phyloP scores from a whole-genome alignment of 2,113 vertebrate genomes.

The Prionailurus bengalensis region DNA sequence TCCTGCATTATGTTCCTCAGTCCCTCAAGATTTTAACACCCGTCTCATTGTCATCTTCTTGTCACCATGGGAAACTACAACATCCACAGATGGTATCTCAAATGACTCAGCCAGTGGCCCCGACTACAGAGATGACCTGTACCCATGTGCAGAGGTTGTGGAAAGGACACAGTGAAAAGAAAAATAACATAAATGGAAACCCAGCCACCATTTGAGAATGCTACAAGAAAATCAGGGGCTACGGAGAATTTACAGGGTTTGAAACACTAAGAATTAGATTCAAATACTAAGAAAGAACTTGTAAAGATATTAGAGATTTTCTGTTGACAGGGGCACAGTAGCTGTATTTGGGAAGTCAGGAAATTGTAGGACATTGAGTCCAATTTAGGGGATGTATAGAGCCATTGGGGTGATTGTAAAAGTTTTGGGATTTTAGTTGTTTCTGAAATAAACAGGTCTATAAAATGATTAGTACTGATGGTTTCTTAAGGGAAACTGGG shows the following conservation, averaged over 20 bases:
- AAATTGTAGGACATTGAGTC: neutral
- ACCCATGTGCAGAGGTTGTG: too few relatives aligned
- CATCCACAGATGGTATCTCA: neutral
- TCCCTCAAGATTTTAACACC: neutral
- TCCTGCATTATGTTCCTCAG: neutral
- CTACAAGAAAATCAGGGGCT: neutral
- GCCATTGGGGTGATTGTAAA: neutral
- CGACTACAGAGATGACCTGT: neutral
- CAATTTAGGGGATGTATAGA: neutral
- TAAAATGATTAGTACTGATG: neutral
- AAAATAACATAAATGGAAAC: neutral
- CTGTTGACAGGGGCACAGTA: neutral
- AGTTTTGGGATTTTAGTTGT: neutral
- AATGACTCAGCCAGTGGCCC: neutral
- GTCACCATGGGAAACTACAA: neutral
- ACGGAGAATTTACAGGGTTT: neutral
- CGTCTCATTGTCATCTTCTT: neutral
- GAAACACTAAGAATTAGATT: neutral
- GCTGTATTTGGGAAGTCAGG: neutral
- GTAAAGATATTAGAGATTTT: neutral
- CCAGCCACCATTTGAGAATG: neutral
- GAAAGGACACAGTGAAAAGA: neutral
- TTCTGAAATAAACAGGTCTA: conserved; percentile 43
- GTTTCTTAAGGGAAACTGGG: neutral
- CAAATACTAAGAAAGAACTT: neutral